Conservation (phyloP, 2,797 vertebrate species). For the Schizothorax lantsangensis region DNA sequence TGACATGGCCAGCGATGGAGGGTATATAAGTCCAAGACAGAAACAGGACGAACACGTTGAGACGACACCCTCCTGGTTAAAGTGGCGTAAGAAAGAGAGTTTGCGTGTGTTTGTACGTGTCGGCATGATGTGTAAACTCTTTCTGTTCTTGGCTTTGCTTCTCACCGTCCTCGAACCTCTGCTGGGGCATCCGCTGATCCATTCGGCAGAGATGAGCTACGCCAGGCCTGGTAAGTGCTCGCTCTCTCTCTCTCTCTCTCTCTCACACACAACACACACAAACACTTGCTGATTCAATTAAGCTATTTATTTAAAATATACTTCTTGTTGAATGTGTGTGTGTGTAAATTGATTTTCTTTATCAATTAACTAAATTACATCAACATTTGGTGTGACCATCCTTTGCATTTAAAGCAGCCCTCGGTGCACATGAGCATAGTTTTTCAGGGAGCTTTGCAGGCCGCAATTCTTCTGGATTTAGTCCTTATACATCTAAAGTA, state of each 20-base stretch:
- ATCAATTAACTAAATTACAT: no score
- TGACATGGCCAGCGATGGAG: slow-evolving; percentile 32
- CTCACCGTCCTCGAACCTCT: slow-evolving; percentile 51
- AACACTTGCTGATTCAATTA: no score
- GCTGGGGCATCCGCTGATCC: slow-evolving; percentile 56
- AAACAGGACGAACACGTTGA: neutral
- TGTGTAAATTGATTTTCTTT: no score
- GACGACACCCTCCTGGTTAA: slow-evolving; percentile 14
- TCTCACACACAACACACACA: no score
- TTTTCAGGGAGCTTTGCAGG: no score
- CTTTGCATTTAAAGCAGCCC: no score
- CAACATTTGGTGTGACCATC: no score
- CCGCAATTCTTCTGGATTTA: neutral
- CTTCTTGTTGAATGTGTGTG: no score
- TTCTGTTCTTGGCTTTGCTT: slow-evolving; percentile 57
- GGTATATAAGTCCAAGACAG: slow-evolving; percentile 52
- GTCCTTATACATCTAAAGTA: neutral
- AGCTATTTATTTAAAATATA: no score
- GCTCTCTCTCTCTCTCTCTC: no score
- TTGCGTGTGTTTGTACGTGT: slow-evolving; percentile 4
- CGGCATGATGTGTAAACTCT: slow-evolving; percentile 55
- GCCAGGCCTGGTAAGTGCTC: slow-evolving; percentile 57
- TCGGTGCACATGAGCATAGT: no score
- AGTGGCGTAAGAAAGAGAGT: slow-evolving; percentile 6
- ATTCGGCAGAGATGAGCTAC: slow-evolving; percentile 56